Evolutionary conservation across 2,113 vertebrate genomes (phyloP), one percentile per base, ranked within the genome.

Genomic region (Misgurnus mizolepis): DNA sequence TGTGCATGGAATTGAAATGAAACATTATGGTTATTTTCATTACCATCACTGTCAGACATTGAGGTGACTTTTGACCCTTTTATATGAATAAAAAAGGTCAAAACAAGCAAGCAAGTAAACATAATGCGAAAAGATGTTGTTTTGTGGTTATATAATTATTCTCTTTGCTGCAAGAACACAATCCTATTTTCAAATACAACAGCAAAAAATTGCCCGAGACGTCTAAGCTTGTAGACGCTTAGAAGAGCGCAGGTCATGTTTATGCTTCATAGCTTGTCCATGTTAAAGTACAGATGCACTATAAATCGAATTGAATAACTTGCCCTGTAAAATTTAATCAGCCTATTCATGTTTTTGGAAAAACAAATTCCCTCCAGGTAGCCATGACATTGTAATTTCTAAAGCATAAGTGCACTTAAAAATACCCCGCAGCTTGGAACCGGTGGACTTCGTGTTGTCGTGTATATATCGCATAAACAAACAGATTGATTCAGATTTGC

Each of bases 321-420:
- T 86, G 43, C 53, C 85, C 86, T 87, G 86, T 89, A 91, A 91
- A 88, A 92, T 91, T 90, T 89, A 87, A 91, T 92, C 84, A 88
- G 87, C 89, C 90, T 91, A 91, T 91, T 92, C 89, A 91, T 86
- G 83, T 87, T 87, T 91, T 89, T 89, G 83, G 85, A 84, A 89
- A 85, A 88, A 91, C 72, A 86, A 84, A 86, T 87, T 83, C 88
- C 86, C 88, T 86, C 78, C 82, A 87, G 88, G 88, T 89, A 87
- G 88, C 86, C 86, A 84, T 91, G 91, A 89, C 91, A 91, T 92
- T 91, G 90, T 88, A 90, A 89, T 92, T 92, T 91, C 89, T 87
- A 83, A 86, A 91, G 89, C 86, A 90, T 89, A 92, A 92, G 90
- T 89, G 88, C 87, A 90, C 90, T 90, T 91, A 88, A 64, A 85